phyloP scores from a whole-genome alignment of 1,140 invertebrate species.

The Rhizoglyphus robini region DNA sequence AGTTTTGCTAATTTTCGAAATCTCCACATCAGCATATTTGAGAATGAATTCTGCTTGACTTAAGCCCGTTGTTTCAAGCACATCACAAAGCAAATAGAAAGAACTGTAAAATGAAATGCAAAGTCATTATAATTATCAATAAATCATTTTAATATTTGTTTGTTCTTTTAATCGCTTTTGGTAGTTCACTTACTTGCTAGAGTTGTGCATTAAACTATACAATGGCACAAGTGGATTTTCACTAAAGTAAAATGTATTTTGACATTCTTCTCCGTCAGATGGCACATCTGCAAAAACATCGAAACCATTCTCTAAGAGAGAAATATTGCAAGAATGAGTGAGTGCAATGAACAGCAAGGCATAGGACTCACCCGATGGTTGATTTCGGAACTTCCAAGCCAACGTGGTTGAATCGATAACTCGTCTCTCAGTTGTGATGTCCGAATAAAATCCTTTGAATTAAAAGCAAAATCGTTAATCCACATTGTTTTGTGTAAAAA shows the following conservation, averaged over 20 bases:
- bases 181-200: not conserved
- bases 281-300: constrained; percentile 7
- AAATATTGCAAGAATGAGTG: not conserved
- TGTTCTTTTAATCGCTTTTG: not conserved
- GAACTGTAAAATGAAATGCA: not conserved
- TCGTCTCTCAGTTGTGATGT: not conserved
- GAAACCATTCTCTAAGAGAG: not conserved
- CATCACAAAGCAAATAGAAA: constrained; percentile 1
- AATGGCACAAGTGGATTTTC: not conserved
- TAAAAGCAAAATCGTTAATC: no score
- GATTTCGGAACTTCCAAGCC: not conserved
- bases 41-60: not conserved
- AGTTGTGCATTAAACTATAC: not conserved
- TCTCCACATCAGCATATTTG: not conserved
- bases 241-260: not conserved
- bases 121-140: not conserved
- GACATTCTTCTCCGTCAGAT: not conserved
- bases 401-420: constrained; percentile 1
- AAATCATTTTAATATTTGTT: not conserved
- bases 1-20: not conserved
- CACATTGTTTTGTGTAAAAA: no score
- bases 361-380: not conserved
- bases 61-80: not conserved
- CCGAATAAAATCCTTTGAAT: not conserved
- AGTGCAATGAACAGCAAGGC: not conserved